These are phyloP conservation scores for Gnathonemus echidnorhynchus DNA, from an alignment of 2,113 vertebrate genomes.

Conservation along the genomic window DNA sequence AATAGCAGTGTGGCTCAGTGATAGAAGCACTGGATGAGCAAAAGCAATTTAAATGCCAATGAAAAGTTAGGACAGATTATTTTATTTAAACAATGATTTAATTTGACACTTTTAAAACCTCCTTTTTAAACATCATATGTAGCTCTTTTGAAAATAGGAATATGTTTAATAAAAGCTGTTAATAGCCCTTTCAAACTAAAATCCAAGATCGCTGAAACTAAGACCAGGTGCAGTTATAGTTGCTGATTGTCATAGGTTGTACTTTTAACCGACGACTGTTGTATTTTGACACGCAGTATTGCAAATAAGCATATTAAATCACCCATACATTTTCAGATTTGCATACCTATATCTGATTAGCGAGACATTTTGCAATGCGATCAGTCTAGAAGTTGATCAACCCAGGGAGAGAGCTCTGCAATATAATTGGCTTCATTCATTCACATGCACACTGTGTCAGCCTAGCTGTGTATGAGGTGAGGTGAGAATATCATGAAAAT, in stretches of 20 bases:
- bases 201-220: not conserved
- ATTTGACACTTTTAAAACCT: not conserved
- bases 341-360: not conserved
- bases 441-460: not conserved
- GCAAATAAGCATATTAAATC: not conserved
- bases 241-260: not conserved
- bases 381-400: not conserved
- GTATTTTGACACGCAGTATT: not conserved
- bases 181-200: not conserved
- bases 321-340: not conserved
- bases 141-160: not conserved
- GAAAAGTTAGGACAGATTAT: not conserved
- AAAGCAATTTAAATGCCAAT: conserved; percentile 7
- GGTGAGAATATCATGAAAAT: not conserved
- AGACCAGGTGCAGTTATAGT: not conserved
- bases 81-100: not conserved
- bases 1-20: not conserved
- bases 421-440: not conserved
- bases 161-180: not conserved
- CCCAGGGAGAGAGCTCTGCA: not conserved
- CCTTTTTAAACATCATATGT: not conserved
- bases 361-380: not conserved
- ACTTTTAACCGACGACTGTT: not conserved
- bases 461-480: not conserved
- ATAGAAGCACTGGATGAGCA: not conserved